phyloP scores from a whole-genome alignment of 1,140 invertebrate species.

The Drosophila pseudoananassae region DNA sequence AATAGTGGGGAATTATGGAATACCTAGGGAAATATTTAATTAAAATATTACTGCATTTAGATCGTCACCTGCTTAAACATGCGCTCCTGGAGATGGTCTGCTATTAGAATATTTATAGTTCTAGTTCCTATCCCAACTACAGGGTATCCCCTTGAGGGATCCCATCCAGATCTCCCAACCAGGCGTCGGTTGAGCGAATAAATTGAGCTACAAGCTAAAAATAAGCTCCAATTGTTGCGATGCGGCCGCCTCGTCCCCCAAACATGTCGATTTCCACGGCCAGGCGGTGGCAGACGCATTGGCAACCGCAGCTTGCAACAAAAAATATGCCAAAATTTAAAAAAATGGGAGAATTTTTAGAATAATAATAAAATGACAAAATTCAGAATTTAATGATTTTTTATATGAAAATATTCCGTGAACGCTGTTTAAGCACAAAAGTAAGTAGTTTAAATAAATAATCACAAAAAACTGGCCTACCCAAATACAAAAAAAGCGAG shows the following conservation, averaged over 20 bases:
- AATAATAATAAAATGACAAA: conserved; percentile 27
- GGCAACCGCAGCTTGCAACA: conserved; percentile 35
- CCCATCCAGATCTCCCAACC: no score
- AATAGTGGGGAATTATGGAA: conserved; percentile 4
- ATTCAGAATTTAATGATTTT: conserved; percentile 63
- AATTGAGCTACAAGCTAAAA: conserved; percentile 63
- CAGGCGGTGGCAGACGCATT: conserved; percentile 61
- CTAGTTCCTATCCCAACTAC: neutral
- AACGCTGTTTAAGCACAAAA: conserved; percentile 79
- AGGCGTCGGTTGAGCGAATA: conserved; percentile 20
- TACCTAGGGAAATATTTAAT: conserved; percentile 3
- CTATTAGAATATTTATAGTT: no score
- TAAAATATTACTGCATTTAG: no score
- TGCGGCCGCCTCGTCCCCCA: conserved; percentile 62
- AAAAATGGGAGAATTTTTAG: conserved; percentile 26
- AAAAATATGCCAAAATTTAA: conserved; percentile 17
- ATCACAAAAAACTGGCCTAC: conserved; percentile 42
- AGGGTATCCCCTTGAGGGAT: neutral
- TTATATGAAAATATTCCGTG: conserved; percentile 47
- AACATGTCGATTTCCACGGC: conserved; percentile 57
- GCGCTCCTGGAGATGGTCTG: no score
- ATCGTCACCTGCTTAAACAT: no score
- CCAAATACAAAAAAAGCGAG: conserved; percentile 16
- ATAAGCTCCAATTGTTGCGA: conserved; percentile 51
- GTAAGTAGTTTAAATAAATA: conserved; percentile 82